Percentiles rank a stretch among this genome's conserved stretches.
Conservation (phyloP, 2,797 vertebrate species). For the Sebastes taczanowskii region DNA sequence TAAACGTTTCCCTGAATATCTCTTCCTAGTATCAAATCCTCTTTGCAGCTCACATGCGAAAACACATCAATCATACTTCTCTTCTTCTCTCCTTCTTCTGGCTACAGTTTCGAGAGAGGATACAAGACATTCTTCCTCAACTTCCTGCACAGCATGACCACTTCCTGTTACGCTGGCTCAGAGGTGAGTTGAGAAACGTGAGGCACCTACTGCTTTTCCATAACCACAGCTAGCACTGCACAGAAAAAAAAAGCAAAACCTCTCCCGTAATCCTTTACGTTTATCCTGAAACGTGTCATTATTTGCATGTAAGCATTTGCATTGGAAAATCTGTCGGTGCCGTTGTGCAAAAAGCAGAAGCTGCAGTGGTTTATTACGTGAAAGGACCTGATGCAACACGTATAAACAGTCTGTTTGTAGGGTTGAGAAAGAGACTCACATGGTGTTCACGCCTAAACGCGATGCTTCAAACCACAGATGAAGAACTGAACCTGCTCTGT, state of each 20-base stretch:
- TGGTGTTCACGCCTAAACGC: background rate
- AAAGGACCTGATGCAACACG: constrained; percentile 11
- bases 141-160: constrained; percentile 90
- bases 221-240: background rate
- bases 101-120: constrained; percentile 87
- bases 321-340: background rate
- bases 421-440: constrained; percentile 13
- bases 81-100: background rate
- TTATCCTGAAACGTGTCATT: background rate
- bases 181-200: constrained; percentile 82
- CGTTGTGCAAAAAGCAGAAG: constrained; percentile 5
- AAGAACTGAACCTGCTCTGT: background rate
- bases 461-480: background rate
- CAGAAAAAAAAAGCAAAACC: background rate
- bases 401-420: background rate
- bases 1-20: background rate
- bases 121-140: constrained; percentile 88
- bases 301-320: background rate
- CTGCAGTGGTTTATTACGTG: constrained; percentile 7
- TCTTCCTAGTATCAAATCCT: background rate
- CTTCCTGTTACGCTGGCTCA: constrained; percentile 94
- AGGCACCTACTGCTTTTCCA: background rate
- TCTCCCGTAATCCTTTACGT: background rate
- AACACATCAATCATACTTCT: background rate
- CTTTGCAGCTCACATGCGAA: background rate